A percentile compares a stretch with the other conserved stretches of the same genome.
phyloP scores from a whole-genome alignment of 2,888 invertebrate genomes.

The Drymonia ruficornis region DNA sequence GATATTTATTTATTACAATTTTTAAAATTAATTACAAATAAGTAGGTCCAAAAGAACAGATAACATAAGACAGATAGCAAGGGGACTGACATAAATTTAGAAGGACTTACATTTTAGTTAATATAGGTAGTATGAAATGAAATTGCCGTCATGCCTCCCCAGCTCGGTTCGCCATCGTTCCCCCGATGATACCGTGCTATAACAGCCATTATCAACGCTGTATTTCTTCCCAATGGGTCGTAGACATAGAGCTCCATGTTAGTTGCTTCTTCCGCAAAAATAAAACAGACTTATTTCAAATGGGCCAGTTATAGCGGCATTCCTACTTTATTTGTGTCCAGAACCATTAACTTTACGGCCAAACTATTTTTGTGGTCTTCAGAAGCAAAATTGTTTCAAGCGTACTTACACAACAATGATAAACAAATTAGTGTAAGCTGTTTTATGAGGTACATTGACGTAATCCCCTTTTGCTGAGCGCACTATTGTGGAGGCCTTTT shows the following conservation, averaged over 20 bases:
- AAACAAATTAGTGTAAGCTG: constrained; percentile 49
- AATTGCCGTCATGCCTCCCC: neutral
- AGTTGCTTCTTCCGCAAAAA: constrained; percentile 30
- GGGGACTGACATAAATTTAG: too few species aligned
- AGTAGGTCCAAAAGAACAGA: too few species aligned
- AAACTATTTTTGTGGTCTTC: constrained; percentile 38
- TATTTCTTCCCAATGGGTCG: constrained; percentile 53
- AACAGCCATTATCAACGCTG: constrained; percentile 44
- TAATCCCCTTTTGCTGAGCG: constrained; percentile 39
- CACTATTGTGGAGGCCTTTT: constrained; percentile 50
- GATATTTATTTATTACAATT: too few species aligned
- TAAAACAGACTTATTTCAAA: constrained; percentile 25
- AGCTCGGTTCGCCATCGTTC: constrained; percentile 22
- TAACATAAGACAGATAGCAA: too few species aligned
- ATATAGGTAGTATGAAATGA: too few species aligned
- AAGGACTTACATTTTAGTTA: too few species aligned
- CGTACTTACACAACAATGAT: constrained; percentile 46
- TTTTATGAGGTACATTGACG: constrained; percentile 50
- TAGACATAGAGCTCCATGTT: constrained; percentile 42
- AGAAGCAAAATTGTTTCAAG: constrained; percentile 36
- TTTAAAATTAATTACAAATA: too few species aligned
- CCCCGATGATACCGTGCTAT: constrained; percentile 32
- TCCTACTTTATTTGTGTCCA: constrained; percentile 19
- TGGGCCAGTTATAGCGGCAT: constrained; percentile 6
- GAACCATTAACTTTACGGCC: constrained; percentile 36